phyloP scores from a whole-genome alignment of 1,140 invertebrate species.

The Leptinotarsa defecta region DNA sequence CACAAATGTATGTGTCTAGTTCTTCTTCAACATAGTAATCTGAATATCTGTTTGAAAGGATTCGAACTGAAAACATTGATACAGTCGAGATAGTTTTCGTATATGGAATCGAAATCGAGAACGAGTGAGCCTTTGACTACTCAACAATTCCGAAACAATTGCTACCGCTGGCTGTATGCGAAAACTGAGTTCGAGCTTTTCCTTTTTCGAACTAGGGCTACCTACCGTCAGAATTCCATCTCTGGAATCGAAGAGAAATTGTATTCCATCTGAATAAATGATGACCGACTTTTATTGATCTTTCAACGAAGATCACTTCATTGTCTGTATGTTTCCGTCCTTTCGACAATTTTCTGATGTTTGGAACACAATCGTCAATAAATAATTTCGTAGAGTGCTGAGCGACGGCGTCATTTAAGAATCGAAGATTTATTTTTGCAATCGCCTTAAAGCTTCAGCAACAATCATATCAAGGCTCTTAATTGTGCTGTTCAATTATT shows the following conservation, averaged over 20 bases:
- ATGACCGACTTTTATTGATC: not conserved
- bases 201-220: not conserved
- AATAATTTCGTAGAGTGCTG: constrained; percentile 3
- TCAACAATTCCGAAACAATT: not conserved
- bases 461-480: too few relatives aligned
- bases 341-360: not conserved
- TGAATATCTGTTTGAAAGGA: too few relatives aligned
- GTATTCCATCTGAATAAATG: not conserved
- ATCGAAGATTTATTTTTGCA: too few relatives aligned
- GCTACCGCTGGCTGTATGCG: not conserved
- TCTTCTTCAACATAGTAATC: too few relatives aligned
- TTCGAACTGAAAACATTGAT: too few relatives aligned
- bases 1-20: too few relatives aligned
- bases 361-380: not conserved
- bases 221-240: not conserved
- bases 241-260: not conserved
- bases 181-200: not conserved
- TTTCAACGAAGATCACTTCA: not conserved
- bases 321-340: not conserved
- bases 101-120: too few relatives aligned
- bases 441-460: too few relatives aligned
- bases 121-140: not conserved
- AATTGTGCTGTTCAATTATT: too few relatives aligned
- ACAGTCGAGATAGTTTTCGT: too few relatives aligned
- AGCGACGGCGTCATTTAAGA: too few relatives aligned